Conservation (phyloP, 2,113 vertebrate species). For the Anhinga anhinga region DNA sequence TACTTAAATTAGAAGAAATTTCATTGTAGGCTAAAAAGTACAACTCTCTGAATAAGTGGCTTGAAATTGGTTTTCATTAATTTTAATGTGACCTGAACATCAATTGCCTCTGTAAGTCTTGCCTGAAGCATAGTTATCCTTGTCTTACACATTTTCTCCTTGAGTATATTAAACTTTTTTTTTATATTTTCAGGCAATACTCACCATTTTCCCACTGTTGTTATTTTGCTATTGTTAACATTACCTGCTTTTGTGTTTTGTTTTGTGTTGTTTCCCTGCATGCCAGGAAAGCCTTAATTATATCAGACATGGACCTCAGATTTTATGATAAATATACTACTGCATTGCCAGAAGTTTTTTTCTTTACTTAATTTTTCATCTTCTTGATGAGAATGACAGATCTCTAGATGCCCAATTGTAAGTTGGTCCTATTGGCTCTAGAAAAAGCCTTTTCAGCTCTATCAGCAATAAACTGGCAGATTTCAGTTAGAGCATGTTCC, state of each 20-base stretch:
- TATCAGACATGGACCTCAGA: not conserved
- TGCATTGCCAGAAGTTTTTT: not conserved
- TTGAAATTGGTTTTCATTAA: constrained; percentile 1
- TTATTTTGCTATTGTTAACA: not conserved
- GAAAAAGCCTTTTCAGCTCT: not conserved
- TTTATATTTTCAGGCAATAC: not conserved
- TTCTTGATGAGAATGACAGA: not conserved
- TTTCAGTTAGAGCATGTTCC: not conserved
- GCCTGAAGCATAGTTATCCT: not conserved
- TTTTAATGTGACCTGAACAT: not conserved
- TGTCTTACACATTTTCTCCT: not conserved
- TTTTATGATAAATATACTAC: not conserved
- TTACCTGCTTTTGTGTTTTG: not conserved
- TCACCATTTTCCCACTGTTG: not conserved
- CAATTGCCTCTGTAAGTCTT: not conserved
- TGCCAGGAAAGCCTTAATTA: not conserved
- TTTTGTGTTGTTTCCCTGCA: not conserved
- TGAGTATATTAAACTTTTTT: not conserved
- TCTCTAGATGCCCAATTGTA: not conserved
- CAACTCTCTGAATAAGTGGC: not conserved
- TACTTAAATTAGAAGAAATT: not conserved
- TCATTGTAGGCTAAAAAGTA: not conserved
- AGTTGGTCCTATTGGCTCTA: not conserved
- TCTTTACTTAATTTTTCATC: not conserved
- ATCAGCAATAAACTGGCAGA: not conserved